Base-by-base conservation (phyloP, 2,888 invertebrate species). In the Thera obeliscata region DNA sequence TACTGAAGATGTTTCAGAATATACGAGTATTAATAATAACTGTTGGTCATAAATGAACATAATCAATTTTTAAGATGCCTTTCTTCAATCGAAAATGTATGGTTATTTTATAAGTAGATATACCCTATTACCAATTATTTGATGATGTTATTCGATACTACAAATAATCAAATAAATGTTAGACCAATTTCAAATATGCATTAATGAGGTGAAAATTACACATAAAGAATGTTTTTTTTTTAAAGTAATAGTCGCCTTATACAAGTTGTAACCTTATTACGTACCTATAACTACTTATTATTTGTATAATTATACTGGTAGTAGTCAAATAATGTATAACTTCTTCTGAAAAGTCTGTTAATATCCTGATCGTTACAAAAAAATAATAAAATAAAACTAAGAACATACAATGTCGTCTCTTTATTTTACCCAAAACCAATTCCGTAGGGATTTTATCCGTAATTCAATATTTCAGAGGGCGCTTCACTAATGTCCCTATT, bases 331-430 rank as follows among this genome's bases (percentile, higher is more conserved):
- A 75, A 9, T 46, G 43, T 81, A 72, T 84, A 82, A 85, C 83
- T 85, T 86, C 84, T 86, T 86, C 85, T 83, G 75, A 87, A 86
- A 79, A 83, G 82, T 87, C 87, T 87, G 81, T 85, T 87, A 81
- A 84, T 82, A 87, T 81, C 85, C 84, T 82, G 82, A 85, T 87
- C 83, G 89, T 91, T 91, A 90, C 87, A 83, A 87, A 89, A 22
- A 88, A 81, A 67, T 67, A 63, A 76, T 81, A 78, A 82, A 87
- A 87, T 85, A 84, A 88, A 89, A 87, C 77, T 77, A 81, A 86
- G 80, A 81, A 86, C 81, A 84, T 82, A 83, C 86, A 80, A 73
- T 73, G 72, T 74, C 74, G 80, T 66, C 72, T 80, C 72, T 82
- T 80, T 77, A 83, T 84, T 82, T 81, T 72, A 78, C 76, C 75